phyloP scores from a whole-genome alignment of 2,113 vertebrate genomes.

The Phycodurus eques region DNA sequence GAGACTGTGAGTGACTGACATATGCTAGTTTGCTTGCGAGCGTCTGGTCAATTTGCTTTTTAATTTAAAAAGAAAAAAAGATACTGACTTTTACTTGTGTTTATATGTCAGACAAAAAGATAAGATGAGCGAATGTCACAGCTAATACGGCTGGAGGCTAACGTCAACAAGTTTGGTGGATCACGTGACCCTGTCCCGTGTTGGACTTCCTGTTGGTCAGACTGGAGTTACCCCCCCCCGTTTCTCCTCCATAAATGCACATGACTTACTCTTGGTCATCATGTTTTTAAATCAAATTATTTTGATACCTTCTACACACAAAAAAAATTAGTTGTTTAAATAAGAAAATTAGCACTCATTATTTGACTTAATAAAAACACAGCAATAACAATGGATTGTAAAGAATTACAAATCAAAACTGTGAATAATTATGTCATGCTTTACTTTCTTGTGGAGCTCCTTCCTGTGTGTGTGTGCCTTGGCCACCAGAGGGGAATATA shows the following conservation, averaged over 20 bases:
- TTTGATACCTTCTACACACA: neutral
- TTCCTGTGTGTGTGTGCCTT: too few relatives aligned
- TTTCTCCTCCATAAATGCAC: neutral
- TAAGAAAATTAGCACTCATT: neutral
- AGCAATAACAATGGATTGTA: too few relatives aligned
- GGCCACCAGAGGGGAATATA: too few relatives aligned
- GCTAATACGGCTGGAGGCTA: neutral
- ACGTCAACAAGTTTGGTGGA: conserved; percentile 4
- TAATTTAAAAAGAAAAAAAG: neutral
- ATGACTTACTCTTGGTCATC: neutral
- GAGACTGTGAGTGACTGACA: neutral
- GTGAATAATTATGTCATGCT: too few relatives aligned
- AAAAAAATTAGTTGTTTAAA: neutral
- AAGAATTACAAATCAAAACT: too few relatives aligned
- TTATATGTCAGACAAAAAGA: neutral
- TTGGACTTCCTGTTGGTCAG: neutral
- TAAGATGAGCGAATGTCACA: neutral
- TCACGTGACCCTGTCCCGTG: neutral
- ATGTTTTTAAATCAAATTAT: neutral
- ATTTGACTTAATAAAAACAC: too few relatives aligned
- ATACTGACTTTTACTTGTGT: neutral
- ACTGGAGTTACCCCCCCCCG: neutral
- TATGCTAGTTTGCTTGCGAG: neutral
- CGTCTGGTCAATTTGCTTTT: neutral
- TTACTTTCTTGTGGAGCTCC: too few relatives aligned